Evolutionary conservation across 1,140 invertebrate species (phyloP).

Genomic region (Patella vulgata): DNA sequence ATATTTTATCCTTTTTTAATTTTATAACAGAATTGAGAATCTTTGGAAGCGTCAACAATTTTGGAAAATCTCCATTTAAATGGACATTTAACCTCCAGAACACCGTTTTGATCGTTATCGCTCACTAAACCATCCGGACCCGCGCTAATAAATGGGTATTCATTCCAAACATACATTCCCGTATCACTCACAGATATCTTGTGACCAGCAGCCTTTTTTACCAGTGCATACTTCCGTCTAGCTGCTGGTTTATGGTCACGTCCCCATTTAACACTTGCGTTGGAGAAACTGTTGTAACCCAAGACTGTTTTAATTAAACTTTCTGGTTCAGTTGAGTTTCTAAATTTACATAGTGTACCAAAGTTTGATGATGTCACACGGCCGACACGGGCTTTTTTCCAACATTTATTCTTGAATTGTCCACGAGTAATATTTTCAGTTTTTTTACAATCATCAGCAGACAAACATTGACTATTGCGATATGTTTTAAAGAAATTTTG

Average conservation of each 20-base stretch:
- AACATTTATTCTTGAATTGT: too few relatives aligned
- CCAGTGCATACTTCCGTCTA: background rate
- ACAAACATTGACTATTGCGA: too few relatives aligned
- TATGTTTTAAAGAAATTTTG: too few relatives aligned
- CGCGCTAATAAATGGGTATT: background rate
- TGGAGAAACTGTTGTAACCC: too few relatives aligned
- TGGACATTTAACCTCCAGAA: slow-evolving; percentile 31
- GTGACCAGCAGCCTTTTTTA: background rate
- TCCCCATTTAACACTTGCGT: too few relatives aligned
- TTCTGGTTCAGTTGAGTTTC: too few relatives aligned
- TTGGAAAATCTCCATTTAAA: slow-evolving; percentile 6
- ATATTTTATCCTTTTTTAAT: slow-evolving; percentile 32
- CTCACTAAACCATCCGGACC: slow-evolving; percentile 9
- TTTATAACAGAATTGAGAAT: slow-evolving; percentile 18
- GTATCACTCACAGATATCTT: background rate
- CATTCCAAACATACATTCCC: background rate
- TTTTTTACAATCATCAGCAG: too few relatives aligned
- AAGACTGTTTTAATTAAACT: too few relatives aligned
- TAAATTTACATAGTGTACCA: too few relatives aligned
- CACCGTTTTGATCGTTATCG: background rate
- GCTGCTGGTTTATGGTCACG: slow-evolving; percentile 10
- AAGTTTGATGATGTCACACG: too few relatives aligned
- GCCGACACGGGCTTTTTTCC: too few relatives aligned
- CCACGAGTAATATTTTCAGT: too few relatives aligned
- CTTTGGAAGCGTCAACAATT: slow-evolving; percentile 12